A percentile compares a stretch with the other conserved stretches of the same genome.
phyloP scores from a whole-genome alignment of 2,113 vertebrate genomes.

The Pristiophorus japonicus region DNA sequence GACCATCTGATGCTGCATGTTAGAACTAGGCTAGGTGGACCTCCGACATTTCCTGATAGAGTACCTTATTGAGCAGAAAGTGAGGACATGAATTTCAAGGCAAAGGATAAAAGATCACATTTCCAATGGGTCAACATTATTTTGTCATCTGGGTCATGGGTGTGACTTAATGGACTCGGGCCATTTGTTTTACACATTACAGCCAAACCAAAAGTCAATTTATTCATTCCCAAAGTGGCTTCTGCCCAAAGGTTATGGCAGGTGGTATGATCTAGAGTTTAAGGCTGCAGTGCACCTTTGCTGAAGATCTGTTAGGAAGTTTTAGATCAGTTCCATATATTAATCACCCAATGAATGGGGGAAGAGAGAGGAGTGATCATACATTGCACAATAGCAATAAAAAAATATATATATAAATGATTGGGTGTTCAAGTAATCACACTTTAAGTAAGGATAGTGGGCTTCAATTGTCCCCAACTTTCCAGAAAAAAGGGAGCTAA shows the following conservation, averaged over 20 bases:
- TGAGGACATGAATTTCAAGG: background rate
- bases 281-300: background rate
- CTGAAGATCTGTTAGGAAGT: background rate
- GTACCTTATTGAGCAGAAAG: background rate
- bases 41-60: background rate
- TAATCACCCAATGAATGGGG: background rate
- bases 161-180: background rate
- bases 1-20: background rate
- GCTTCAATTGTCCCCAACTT: slow-evolving; percentile 12
- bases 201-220: background rate
- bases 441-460: background rate
- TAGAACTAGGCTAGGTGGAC: background rate
- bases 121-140: background rate
- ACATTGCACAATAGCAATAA: background rate
- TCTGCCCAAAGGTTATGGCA: background rate
- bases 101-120: background rate
- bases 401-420: background rate
- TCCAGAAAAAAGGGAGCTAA: background rate
- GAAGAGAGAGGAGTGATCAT: background rate
- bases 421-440: background rate
- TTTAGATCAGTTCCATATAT: background rate
- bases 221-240: background rate
- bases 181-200: background rate
- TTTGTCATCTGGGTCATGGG: background rate
- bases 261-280: background rate